Conservation (phyloP, 2,888 invertebrate species). For the Metellina segmentata region DNA sequence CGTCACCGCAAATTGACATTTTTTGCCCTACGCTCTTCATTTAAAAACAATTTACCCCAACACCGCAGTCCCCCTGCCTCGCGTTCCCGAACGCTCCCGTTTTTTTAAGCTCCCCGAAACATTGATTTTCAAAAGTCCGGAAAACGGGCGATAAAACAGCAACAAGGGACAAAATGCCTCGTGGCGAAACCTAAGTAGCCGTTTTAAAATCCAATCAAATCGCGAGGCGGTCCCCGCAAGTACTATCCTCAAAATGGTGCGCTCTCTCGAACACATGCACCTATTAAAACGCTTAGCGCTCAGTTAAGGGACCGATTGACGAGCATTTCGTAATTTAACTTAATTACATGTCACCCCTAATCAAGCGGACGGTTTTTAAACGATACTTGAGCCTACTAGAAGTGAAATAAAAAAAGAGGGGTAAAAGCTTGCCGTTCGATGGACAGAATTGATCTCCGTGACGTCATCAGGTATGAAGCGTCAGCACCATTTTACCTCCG, state of each 20-base stretch:
- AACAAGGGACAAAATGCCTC: neutral
- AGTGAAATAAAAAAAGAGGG: conserved; percentile 20
- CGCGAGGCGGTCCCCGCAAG: neutral
- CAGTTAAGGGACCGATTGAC: conserved; percentile 43
- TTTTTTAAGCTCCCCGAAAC: neutral
- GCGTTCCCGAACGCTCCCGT: neutral
- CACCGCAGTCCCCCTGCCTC: neutral
- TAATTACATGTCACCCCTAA: conserved; percentile 63
- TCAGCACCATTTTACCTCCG: conserved; percentile 41
- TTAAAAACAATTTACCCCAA: neutral
- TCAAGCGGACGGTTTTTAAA: conserved; percentile 60
- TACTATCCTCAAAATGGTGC: conserved; percentile 11
- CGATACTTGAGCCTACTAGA: conserved; percentile 40
- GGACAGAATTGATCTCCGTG: conserved; percentile 59
- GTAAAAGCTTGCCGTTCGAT: conserved; percentile 32
- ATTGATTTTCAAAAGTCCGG: neutral
- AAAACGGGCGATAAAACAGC: conserved; percentile 3
- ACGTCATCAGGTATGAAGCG: conserved; percentile 43
- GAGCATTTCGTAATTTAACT: conserved; percentile 54
- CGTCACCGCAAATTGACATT: neutral
- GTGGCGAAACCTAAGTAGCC: neutral
- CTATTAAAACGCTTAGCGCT: conserved; percentile 37
- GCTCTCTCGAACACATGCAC: neutral
- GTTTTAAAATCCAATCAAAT: conserved; percentile 26
- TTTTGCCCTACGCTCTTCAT: neutral